These are phyloP conservation scores for Chloebia gouldiae DNA, from an alignment of 2,113 vertebrate species.

Conservation along the genomic window DNA sequence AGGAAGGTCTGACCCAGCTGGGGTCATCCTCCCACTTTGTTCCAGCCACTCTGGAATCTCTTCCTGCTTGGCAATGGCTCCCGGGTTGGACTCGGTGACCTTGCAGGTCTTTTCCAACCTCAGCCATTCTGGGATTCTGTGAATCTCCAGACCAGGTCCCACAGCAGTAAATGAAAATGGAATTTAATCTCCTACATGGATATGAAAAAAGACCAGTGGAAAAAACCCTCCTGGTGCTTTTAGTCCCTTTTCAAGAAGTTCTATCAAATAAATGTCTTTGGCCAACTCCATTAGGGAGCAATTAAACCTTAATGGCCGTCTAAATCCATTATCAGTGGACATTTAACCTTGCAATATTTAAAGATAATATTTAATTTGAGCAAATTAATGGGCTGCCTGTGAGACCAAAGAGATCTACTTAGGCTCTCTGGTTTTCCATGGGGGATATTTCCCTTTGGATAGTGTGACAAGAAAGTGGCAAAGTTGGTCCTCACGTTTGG, in stretches of 20 bases:
- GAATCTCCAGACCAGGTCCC: neutral
- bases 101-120: neutral
- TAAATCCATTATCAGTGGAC: constrained; percentile 92
- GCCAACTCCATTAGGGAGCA: constrained; percentile 92
- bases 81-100: fast-evolving
- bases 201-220: neutral
- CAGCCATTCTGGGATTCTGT: neutral
- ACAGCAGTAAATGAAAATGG: neutral
- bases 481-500: constrained; percentile 19
- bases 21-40: neutral
- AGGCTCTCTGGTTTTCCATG: constrained; percentile 72
- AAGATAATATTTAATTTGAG: constrained; percentile 93
- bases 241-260: constrained; percentile 80
- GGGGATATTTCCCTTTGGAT: constrained; percentile 66
- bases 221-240: constrained; percentile 59
- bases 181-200: neutral
- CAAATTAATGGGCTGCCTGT: constrained; percentile 85
- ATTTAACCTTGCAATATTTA: constrained; percentile 97
- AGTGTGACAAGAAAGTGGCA: constrained; percentile 38
- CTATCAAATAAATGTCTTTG: constrained; percentile 83
- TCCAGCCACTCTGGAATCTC: neutral
- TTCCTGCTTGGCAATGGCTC: fast-evolving
- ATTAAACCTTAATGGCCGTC: constrained; percentile 93
- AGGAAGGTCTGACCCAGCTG: neutral
- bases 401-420: constrained; percentile 80